Conservation (phyloP, 2,113 vertebrate genomes). For the Macheiramphus alcinus region DNA sequence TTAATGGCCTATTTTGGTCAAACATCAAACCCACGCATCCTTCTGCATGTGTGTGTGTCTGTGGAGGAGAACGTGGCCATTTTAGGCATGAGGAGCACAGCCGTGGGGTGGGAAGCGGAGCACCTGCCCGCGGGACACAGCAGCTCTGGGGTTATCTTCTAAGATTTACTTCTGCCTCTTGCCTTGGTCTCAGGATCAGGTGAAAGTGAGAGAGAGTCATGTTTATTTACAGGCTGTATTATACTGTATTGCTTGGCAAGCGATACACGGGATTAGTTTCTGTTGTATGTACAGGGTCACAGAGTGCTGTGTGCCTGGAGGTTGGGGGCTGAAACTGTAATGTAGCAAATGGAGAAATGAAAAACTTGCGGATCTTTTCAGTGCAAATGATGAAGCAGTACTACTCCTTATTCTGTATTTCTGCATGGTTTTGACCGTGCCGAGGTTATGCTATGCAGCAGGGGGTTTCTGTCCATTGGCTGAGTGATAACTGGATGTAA, state of each 20-base stretch:
- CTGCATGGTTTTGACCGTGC: fast-evolving
- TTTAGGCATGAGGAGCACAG: background rate
- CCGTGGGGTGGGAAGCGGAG: background rate
- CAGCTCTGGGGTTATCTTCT: background rate
- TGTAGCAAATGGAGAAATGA: background rate
- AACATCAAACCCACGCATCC: background rate
- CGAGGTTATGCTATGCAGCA: fast-evolving
- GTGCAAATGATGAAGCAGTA: background rate
- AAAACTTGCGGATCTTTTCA: background rate
- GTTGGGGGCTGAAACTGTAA: background rate
- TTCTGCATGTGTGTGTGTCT: background rate
- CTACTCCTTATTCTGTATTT: background rate
- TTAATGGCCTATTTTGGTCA: background rate
- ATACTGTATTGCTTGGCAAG: fast-evolving
- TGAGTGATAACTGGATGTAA: background rate
- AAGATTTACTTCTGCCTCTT: background rate
- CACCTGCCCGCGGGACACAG: background rate
- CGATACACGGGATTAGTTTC: fast-evolving
- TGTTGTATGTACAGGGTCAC: fast-evolving
- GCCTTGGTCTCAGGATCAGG: background rate
- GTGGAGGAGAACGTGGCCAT: background rate
- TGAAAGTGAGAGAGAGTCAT: fast-evolving
- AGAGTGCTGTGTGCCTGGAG: background rate
- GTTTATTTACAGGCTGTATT: background rate
- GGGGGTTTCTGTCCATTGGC: background rate